Conservation (phyloP, 2,888 invertebrate species). For the Tortrix viridana region DNA sequence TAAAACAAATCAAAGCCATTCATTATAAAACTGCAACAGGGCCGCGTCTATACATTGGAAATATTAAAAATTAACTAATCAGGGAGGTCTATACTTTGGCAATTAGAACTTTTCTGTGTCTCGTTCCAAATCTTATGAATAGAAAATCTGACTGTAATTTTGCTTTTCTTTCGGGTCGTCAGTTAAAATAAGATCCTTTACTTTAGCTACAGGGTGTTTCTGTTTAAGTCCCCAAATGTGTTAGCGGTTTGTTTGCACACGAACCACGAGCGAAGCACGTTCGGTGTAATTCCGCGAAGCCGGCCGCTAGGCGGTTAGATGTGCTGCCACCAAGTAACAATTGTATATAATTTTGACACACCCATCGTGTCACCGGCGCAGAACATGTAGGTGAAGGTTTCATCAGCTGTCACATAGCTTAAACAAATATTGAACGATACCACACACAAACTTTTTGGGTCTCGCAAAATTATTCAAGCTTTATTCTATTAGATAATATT, state of each 20-base stretch:
- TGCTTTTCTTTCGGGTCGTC: neutral
- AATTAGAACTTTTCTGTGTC: too few species aligned
- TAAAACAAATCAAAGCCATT: too few species aligned
- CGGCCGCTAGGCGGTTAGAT: neutral
- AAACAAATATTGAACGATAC: neutral
- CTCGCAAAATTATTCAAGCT: neutral
- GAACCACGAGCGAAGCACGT: constrained; percentile 6
- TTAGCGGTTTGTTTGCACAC: neutral
- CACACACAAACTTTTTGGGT: constrained; percentile 4
- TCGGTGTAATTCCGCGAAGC: neutral
- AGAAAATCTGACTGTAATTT: too few species aligned
- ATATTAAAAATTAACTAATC: too few species aligned
- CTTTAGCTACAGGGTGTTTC: neutral
- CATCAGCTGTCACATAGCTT: neutral
- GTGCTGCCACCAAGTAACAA: too few species aligned
- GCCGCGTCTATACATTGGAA: too few species aligned
- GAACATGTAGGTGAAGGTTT: neutral
- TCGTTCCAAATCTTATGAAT: too few species aligned
- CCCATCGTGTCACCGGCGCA: neutral
- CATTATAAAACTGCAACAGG: too few species aligned
- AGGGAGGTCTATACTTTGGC: too few species aligned
- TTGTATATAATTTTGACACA: too few species aligned
- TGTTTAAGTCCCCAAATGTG: constrained; percentile 6
- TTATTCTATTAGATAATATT: neutral
- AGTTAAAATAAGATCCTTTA: neutral